Percentiles rank a stretch among this genome's conserved stretches.
These are phyloP conservation scores for Acanthurus leucopareius DNA, from an alignment of 2,797 vertebrate species.

Conservation along the genomic window DNA sequence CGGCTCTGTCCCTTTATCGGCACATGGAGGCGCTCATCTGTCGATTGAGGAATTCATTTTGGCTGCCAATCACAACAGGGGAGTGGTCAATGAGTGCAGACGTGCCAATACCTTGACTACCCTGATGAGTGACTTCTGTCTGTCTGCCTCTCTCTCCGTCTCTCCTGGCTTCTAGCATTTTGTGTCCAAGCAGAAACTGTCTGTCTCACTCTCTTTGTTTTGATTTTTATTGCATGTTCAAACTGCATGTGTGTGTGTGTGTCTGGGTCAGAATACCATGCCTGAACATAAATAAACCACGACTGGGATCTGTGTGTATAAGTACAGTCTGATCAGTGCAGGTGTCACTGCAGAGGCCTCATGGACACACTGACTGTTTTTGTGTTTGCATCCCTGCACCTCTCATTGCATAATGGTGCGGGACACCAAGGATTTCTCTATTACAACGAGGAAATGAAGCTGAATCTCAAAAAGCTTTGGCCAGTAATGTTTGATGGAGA, in stretches of 20 bases:
- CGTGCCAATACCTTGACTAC: conserved; percentile 78
- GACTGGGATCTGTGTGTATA: neutral
- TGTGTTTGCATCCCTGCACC: conserved; percentile 22
- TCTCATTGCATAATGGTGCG: conserved; percentile 28
- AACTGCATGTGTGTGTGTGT: too few relatives aligned
- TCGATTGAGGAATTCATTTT: conserved; percentile 85
- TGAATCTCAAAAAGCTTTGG: conserved; percentile 15
- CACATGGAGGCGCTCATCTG: conserved; percentile 74
- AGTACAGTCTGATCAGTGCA: conserved; percentile 24
- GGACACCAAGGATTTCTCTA: conserved; percentile 22
- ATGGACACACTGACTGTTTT: neutral
- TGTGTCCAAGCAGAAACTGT: conserved; percentile 15
- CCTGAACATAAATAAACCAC: conserved; percentile 9
- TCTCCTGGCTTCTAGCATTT: conserved; percentile 37
- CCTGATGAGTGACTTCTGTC: conserved; percentile 81
- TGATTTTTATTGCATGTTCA: too few relatives aligned
- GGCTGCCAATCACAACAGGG: conserved; percentile 79
- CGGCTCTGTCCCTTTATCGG: conserved; percentile 67
- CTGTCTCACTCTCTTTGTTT: neutral
- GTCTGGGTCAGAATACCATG: neutral
- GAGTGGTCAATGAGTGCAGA: conserved; percentile 77
- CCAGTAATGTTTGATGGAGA: conserved; percentile 36
- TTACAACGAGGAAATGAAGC: conserved; percentile 45
- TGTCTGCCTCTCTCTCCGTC: conserved; percentile 36
- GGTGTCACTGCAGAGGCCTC: conserved; percentile 21